Evolutionary conservation across 1,140 invertebrate species (phyloP).

Genomic region (Drosophila pallidifrons): DNA sequence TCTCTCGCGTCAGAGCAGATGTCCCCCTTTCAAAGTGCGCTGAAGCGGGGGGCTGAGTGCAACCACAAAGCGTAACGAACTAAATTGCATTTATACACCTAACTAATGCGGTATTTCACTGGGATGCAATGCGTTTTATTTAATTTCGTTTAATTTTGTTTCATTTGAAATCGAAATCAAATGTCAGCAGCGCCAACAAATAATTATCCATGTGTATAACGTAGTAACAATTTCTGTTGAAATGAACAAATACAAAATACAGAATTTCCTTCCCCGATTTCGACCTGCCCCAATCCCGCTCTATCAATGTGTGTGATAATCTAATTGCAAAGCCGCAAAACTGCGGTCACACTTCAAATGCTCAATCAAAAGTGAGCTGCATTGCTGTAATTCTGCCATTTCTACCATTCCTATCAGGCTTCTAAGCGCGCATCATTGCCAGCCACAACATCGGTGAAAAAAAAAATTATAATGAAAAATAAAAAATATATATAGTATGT

Average conservation of each 20-base stretch:
- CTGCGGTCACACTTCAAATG: conserved; percentile 75
- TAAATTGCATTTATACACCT: conserved; percentile 81
- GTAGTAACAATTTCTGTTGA: conserved; percentile 19
- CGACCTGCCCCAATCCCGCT: background rate
- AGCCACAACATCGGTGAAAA: conserved; percentile 44
- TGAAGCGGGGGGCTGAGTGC: conserved; percentile 29
- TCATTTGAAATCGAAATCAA: conserved; percentile 53
- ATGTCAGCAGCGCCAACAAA: conserved; percentile 65
- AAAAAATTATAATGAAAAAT: conserved; percentile 15
- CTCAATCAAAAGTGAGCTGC: conserved; percentile 71
- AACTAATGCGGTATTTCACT: conserved; percentile 76
- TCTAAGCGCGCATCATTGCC: conserved; percentile 17
- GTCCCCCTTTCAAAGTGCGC: too few species aligned
- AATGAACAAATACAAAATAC: conserved; percentile 28
- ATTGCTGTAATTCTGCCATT: conserved; percentile 40
- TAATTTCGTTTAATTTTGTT: conserved; percentile 47
- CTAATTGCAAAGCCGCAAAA: conserved; percentile 82
- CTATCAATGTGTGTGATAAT: conserved; percentile 64
- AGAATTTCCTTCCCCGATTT: background rate
- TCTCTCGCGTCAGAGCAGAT: background rate
- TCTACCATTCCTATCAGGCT: too few species aligned
- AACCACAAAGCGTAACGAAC: conserved; percentile 79
- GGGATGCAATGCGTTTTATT: conserved; percentile 51
- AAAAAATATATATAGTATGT: conserved; percentile 24
- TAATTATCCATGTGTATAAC: conserved; percentile 60